Evolutionary conservation across 2,888 invertebrate genomes (phyloP), one percentile per base, ranked within the genome.

Genomic region (Trissolcus japonicus): DNA sequence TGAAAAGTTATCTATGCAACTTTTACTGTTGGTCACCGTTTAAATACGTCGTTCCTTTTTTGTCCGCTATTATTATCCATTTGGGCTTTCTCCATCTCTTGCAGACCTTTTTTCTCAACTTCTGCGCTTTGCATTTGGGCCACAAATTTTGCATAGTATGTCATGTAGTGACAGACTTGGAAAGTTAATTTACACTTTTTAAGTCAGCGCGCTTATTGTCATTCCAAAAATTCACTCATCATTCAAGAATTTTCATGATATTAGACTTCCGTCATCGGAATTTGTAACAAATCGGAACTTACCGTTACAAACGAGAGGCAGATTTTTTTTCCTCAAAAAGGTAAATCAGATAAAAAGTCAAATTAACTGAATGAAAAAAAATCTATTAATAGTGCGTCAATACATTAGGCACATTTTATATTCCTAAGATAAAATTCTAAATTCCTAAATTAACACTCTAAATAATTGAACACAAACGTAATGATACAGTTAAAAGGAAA

Each of bases 151-250:
- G 84, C 86, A 86, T 86, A 82, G 79, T 82, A 82, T 85, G 83
- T 82, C 82, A 81, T 84, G 84, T 84, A 85, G 81, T 84, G 84
- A 86, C 86, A 81, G 83, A 80, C 85, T 83, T 82, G 83, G 86
- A 87, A 88, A 87, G 86, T 84, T 87, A 87, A 88, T 87, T 87
- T 84, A 82, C 84, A 75, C 83, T 80, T 81, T 80, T 82, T 83
- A 61, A 84, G 81, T 56, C 73, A 62, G 63, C 61, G 72, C 73
- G 66, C 55, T 68, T 73, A 78, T 61, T 71, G 53, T 59, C 14
- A 60, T 71, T 59, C 9, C 55, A 46, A 55, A n/a, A 62, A 54
- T 43, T 41, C 6, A 41, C 21, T 55, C 17, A 40, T 46, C 43
- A 43, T 62, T 62, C n/a, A 21, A 21, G 2, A 2, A 35, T 35